Evolutionary conservation across 2,888 invertebrate genomes (phyloP).

Genomic region (Arctia plantaginis): DNA sequence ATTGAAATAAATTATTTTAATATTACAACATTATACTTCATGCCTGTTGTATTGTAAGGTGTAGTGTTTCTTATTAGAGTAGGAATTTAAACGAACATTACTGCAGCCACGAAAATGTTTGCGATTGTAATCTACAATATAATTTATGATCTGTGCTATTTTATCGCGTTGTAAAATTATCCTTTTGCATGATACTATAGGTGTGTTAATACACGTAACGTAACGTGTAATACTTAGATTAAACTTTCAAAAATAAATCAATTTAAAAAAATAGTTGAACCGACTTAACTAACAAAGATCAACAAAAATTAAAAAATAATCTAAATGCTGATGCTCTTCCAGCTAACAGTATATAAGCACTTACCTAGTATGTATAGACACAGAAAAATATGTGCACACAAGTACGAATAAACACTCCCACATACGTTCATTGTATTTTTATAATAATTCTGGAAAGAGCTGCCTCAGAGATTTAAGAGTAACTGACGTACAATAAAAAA

Average conservation of each 20-base stretch:
- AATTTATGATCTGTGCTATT: slow-evolving; percentile 9
- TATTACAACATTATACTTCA: not conserved
- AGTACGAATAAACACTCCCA: not conserved
- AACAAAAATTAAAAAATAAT: no score
- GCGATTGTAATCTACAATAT: slow-evolving; percentile 17
- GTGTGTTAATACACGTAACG: slow-evolving; percentile 18
- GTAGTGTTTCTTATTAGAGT: not conserved
- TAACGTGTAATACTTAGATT: no score
- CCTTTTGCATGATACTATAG: not conserved
- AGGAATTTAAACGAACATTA: not conserved
- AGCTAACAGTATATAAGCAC: not conserved
- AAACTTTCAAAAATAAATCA: no score
- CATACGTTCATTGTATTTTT: not conserved
- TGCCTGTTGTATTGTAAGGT: not conserved
- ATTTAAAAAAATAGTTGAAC: no score
- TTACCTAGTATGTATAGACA: not conserved
- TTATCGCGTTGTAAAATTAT: slow-evolving; percentile 24
- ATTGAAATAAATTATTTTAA: no score
- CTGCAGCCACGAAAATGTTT: slow-evolving; percentile 18
- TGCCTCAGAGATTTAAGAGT: not conserved
- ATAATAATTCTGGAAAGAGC: not conserved
- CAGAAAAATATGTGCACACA: not conserved
- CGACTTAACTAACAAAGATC: no score
- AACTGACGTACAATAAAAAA: not conserved
- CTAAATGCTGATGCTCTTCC: not conserved